These are phyloP conservation scores for Blennius ocellaris DNA, from an alignment of 2,113 vertebrate species.

Conservation along the genomic window DNA sequence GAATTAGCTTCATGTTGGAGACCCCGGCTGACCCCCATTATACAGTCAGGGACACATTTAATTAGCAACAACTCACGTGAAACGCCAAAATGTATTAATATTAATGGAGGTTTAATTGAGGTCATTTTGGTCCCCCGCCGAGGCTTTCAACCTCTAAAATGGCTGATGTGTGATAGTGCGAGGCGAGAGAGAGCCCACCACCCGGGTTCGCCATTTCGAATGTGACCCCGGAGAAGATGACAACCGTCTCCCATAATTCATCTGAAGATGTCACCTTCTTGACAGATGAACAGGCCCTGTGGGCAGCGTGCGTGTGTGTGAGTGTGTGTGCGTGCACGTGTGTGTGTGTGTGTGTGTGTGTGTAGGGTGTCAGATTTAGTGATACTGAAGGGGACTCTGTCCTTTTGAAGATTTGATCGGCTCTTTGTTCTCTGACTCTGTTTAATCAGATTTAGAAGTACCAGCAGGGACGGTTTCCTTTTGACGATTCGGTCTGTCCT, in stretches of 20 bases:
- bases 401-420: too few species aligned
- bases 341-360: conserved; percentile 20
- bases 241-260: conserved; percentile 79
- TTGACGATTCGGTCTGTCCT: neutral
- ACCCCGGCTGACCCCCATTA: conserved; percentile 77
- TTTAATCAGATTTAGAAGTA: too few species aligned
- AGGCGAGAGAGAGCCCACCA: conserved; percentile 57
- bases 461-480: neutral
- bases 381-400: conserved; percentile 27
- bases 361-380: conserved; percentile 27
- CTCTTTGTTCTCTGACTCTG: too few species aligned
- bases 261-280: conserved; percentile 74
- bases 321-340: conserved; percentile 6
- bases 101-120: conserved; percentile 84
- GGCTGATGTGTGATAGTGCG: conserved; percentile 73
- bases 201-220: conserved; percentile 56
- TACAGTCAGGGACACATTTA: conserved; percentile 78
- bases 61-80: conserved; percentile 80
- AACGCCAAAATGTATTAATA: conserved; percentile 81
- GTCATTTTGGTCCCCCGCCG: conserved; percentile 73
- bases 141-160: conserved; percentile 81
- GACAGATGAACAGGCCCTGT: conserved; percentile 74
- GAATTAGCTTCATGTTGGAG: conserved; percentile 71
- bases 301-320: conserved; percentile 35
- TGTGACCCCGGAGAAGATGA: conserved; percentile 77